Evolutionary conservation across 1,140 invertebrate genomes (phyloP).

Genomic region (Lucilia sericata): DNA sequence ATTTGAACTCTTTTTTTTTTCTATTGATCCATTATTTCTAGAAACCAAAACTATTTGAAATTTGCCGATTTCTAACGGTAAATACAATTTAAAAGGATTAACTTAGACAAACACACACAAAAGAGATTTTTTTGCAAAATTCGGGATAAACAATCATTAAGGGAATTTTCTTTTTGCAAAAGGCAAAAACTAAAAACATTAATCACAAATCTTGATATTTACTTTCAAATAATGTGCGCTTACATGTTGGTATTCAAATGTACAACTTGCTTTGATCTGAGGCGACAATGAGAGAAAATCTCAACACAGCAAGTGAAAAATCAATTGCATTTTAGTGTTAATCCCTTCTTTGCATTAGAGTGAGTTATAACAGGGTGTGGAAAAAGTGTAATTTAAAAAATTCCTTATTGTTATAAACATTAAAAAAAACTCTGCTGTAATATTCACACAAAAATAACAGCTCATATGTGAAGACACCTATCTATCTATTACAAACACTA

Average conservation of each 20-base stretch:
- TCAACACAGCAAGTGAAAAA: neutral
- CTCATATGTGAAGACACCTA: too few species aligned
- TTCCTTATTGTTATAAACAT: too few species aligned
- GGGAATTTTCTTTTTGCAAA: neutral
- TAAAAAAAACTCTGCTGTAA: too few species aligned
- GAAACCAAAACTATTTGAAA: neutral
- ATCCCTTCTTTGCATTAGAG: neutral
- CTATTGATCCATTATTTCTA: neutral
- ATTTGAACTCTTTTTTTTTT: neutral
- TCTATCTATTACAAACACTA: too few species aligned
- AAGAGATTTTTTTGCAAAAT: neutral
- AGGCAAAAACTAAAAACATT: neutral
- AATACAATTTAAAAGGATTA: neutral
- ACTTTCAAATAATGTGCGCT: neutral
- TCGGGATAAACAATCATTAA: neutral
- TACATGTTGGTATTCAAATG: neutral
- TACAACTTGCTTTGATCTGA: neutral
- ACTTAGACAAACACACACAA: neutral
- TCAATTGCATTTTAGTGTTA: neutral
- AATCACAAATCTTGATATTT: too few species aligned
- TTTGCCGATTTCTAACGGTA: neutral
- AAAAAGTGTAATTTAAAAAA: too few species aligned
- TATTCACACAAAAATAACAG: too few species aligned
- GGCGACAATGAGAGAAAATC: neutral
- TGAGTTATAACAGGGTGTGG: neutral